Base-by-base conservation (phyloP, 2,797 vertebrate genomes). In the Pangasius krempfi region DNA sequence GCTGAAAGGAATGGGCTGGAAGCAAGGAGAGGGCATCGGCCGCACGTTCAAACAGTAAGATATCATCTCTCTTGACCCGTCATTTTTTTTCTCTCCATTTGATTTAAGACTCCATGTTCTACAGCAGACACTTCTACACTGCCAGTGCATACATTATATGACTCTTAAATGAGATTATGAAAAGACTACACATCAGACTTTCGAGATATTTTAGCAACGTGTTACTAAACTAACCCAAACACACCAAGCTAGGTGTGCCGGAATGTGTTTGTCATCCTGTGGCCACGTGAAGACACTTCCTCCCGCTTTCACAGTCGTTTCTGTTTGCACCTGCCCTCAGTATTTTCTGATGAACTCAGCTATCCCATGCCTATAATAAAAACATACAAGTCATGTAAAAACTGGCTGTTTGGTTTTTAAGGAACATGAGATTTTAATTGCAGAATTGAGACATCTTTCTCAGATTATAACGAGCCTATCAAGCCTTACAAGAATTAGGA, bases 1-100 rank as follows among this genome's bases (percentile, higher is more conserved):
- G 97, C 92, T 98, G 87, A 96, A 96, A 92, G 98, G 98, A 73
- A 98, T 98, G 98, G 98, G 98, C 88, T 98, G 98, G 97, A 98
- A 95, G 85, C 95, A 95, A 89, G 96, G 91, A 13, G 95, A 97
- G 89, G 98, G 98, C 85, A 97, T 99, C 0, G 98, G 98, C 30
- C 94, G 93, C 47, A 98, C 97, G 40, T 98, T 98, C 92, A 97
- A 97, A 94, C 96, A 97, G 97, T 98, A 92, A 96, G 97, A 95
- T 60, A 20, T 22, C 25, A 0, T 87, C 47, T 78, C n/a, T 56
- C 37, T 47, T 22, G 16, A 83, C 12, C 4, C n/a, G 33, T 44
- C 33, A 44, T 14, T 52, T 0, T 50, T 3, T 54, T n/a, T 47
- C 4, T 37, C 75, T 66, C 30, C 8, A 10, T 79, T 79, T 79